Evolutionary conservation across 2,888 invertebrate species (phyloP), one percentile per base, ranked within the genome.

Genomic region (Sipha maydis): DNA sequence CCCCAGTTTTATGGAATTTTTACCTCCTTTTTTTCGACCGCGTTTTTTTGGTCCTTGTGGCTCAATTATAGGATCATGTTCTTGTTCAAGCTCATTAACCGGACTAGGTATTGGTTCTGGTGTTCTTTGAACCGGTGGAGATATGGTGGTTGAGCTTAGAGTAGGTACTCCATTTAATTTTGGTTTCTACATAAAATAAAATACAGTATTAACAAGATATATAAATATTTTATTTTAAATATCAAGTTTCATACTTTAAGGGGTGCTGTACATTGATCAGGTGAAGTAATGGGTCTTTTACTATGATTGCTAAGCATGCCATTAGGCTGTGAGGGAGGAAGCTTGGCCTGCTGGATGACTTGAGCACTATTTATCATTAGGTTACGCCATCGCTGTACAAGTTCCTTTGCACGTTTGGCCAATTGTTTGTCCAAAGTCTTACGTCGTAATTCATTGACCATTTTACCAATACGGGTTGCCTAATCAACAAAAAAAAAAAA

Each of bases 391-490:
- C 96, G 94, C 91, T 97, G 97, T 89, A 98, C 95, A 92, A 98
- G 94, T 92, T 96, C 96, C 93, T 98, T 98, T 89, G 97, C 97
- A 90, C 98, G 94, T 91, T 96, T 95, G 85, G 98, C 97, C 92
- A 98, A 93, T 89, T 94, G 94, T 90, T 97, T 96, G 92, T 97
- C 96, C 89, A 93, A 94, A 75, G 97, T 97, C 92, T 96, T 96
- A 89, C 97, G 94, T 89, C 98, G 94, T 84, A 98, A 93, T 92
- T 97, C 97, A 92, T 98, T 98, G 92, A 98, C 96, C 92, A 96
- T 95, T 92, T 96, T 97, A 73, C 98, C 98, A 92, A 99, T 93
- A 94, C 98, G 94, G 94, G 98, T 98, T 95, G 96, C 95, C 97
- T 97, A 48, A 41, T 48, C 48, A 25, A 93, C 1, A 93, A 92